Evolutionary conservation across 2,888 invertebrate genomes (phyloP).

Genomic region (Drosophila tanythrix): DNA sequence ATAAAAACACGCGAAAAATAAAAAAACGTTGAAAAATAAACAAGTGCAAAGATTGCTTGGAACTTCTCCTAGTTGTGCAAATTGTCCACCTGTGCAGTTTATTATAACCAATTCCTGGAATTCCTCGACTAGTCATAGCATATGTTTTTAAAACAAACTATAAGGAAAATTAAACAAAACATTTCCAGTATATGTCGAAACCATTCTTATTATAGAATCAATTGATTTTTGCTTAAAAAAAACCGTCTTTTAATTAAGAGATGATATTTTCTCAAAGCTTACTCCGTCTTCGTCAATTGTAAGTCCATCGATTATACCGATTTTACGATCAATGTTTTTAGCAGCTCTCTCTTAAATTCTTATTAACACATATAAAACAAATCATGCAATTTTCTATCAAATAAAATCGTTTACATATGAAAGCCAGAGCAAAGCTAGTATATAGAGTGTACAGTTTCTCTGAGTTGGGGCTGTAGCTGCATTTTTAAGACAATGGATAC

Average conservation of each 20-base stretch:
- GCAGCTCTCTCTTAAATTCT: background rate
- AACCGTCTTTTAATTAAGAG: background rate
- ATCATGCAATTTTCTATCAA: background rate
- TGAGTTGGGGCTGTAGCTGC: background rate
- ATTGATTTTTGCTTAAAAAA: background rate
- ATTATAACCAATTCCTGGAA: conserved; percentile 66
- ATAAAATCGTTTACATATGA: background rate
- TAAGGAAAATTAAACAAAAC: background rate
- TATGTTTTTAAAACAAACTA: background rate
- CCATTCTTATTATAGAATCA: background rate
- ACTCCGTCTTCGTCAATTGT: background rate
- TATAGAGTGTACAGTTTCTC: background rate
- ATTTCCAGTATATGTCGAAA: background rate
- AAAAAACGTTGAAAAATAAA: conserved; percentile 1
- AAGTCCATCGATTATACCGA: background rate
- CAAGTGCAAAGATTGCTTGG: conserved; percentile 64
- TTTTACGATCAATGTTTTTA: background rate
- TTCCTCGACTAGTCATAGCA: conserved; percentile 20
- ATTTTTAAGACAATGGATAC: conserved; percentile 3
- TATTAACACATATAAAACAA: background rate
- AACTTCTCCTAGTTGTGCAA: conserved; percentile 59
- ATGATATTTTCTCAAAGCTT: background rate
- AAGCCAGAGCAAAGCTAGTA: background rate
- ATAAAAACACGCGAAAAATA: conserved; percentile 43
- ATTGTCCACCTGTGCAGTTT: conserved; percentile 80